A percentile compares a stretch with the other conserved stretches of the same genome.
These are phyloP conservation scores for Loriculus beryllinus DNA, from an alignment of 2,797 vertebrate genomes.

Conservation along the genomic window DNA sequence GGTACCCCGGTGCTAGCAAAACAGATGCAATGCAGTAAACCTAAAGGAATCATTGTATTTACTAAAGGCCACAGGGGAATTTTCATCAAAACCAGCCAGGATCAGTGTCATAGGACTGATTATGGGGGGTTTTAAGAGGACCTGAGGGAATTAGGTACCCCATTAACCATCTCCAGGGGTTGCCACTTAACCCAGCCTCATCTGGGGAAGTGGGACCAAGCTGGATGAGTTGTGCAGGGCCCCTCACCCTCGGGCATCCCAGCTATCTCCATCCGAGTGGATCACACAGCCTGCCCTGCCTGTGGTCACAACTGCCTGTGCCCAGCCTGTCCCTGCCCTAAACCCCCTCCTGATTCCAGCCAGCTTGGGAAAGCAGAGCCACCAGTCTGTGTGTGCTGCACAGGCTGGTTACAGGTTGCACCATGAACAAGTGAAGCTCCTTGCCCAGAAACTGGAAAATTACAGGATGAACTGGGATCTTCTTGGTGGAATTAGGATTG, in stretches of 20 bases:
- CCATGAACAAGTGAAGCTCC: neutral
- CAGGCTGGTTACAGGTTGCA: accelerated
- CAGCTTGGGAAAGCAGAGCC: neutral
- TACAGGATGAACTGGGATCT: neutral
- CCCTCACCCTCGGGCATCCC: neutral
- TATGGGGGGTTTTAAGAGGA: neutral
- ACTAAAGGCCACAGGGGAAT: neutral
- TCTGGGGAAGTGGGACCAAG: neutral
- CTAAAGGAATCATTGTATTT: neutral
- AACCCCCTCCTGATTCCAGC: neutral
- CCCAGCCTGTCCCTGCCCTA: neutral
- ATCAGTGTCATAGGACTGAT: neutral
- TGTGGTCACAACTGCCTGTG: neutral
- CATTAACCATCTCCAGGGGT: neutral
- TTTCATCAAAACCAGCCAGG: neutral
- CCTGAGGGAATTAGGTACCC: neutral
- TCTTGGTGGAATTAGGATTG: neutral
- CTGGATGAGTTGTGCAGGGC: neutral
- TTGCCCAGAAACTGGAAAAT: neutral
- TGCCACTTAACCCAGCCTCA: neutral
- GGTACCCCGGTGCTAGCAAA: too few species aligned
- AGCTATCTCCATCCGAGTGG: neutral
- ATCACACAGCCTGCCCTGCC: neutral
- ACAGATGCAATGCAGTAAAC: neutral
- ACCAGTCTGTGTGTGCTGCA: neutral